Conservation (phyloP, 1,140 invertebrate genomes). For the Drosophila setifemur region DNA sequence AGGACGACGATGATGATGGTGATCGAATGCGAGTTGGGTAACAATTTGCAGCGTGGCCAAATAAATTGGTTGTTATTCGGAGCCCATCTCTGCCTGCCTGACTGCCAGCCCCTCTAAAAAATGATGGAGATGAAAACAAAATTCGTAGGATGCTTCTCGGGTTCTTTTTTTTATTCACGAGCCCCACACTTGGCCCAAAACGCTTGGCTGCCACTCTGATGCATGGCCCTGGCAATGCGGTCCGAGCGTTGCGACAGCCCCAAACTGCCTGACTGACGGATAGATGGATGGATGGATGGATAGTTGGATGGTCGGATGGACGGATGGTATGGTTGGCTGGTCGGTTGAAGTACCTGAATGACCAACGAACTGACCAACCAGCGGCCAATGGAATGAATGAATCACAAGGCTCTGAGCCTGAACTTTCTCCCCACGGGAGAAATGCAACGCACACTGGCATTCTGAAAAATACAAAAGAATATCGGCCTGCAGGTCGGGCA, state of each 20-base stretch:
- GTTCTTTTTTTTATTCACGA: slow-evolving; percentile 75
- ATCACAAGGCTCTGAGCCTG: slow-evolving; percentile 42
- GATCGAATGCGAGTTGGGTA: slow-evolving; percentile 76
- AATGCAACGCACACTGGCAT: slow-evolving; percentile 6
- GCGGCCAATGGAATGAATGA: slow-evolving; percentile 65
- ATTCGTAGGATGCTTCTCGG: slow-evolving; percentile 68
- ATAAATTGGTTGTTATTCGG: slow-evolving; percentile 78
- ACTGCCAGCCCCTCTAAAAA: slow-evolving; percentile 4
- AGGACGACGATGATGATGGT: slow-evolving; percentile 41
- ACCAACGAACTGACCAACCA: slow-evolving; percentile 23
- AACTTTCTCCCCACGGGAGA: not conserved
- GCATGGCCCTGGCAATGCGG: slow-evolving; percentile 75
- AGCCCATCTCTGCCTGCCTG: not conserved
- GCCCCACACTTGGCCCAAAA: slow-evolving; percentile 65
- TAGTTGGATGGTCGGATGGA: not conserved
- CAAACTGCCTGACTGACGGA: slow-evolving; percentile 48
- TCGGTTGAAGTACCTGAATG: slow-evolving; percentile 17
- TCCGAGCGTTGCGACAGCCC: slow-evolving; percentile 65
- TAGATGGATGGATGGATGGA: slow-evolving; percentile 9
- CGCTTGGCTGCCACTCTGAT: slow-evolving; percentile 68
- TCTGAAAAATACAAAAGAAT: slow-evolving; percentile 3
- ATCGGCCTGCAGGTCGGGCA: not conserved
- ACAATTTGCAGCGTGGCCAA: slow-evolving; percentile 77
- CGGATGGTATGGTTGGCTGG: not conserved
- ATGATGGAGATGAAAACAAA: slow-evolving; percentile 62